Evolutionary conservation across 2,113 vertebrate genomes (phyloP).

Genomic region (Lepisosteus oculatus): DNA sequence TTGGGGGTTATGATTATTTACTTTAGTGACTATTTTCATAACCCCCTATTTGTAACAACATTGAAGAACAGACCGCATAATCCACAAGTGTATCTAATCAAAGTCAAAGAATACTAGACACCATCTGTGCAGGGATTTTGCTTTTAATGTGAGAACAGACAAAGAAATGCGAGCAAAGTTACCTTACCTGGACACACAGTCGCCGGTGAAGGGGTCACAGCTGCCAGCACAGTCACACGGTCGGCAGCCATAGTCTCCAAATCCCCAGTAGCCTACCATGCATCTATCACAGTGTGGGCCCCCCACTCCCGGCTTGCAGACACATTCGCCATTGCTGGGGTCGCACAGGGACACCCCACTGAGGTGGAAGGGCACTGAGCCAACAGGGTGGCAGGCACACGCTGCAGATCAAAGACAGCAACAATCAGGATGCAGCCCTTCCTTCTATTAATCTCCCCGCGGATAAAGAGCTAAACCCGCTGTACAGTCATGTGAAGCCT

Average conservation of each 20-base stretch:
- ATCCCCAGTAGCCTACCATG: conserved; percentile 94
- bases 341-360: conserved; percentile 69
- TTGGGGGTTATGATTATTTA: too few species aligned
- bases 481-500: too few species aligned
- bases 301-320: conserved; percentile 89
- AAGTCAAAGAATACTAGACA: too few species aligned
- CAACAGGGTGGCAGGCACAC: conserved; percentile 83
- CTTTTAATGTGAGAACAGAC: background rate
- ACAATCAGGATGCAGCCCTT: too few species aligned
- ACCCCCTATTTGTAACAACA: too few species aligned
- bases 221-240: conserved; percentile 86
- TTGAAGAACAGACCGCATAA: too few species aligned
- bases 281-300: conserved; percentile 85
- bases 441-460: too few species aligned
- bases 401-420: conserved; percentile 51
- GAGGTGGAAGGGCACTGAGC: conserved; percentile 72
- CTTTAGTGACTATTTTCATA: too few species aligned
- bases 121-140: background rate
- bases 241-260: conserved; percentile 82
- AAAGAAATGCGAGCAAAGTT: background rate
- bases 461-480: too few species aligned
- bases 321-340: conserved; percentile 82
- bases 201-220: conserved; percentile 85
- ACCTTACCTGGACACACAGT: conserved; percentile 80
- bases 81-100: too few species aligned